A percentile compares a stretch with the other conserved stretches of the same genome.
These are phyloP conservation scores for Araneus ventricosus DNA, from an alignment of 1,140 invertebrate species.

Conservation along the genomic window DNA sequence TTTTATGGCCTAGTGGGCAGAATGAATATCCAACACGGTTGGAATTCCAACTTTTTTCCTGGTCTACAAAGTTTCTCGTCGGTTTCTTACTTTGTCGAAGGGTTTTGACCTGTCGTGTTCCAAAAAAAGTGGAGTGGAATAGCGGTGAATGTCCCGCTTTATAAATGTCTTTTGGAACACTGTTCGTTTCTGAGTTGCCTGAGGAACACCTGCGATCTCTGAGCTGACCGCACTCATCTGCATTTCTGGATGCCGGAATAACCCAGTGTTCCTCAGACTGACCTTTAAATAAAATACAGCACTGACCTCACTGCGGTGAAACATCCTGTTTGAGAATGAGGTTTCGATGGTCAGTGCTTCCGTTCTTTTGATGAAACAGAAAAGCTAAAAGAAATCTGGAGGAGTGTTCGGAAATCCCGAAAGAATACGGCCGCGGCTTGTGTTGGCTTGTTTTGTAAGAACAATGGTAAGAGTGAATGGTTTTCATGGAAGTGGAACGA, in stretches of 20 bases:
- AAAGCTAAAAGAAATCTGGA: not conserved
- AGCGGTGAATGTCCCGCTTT: no score
- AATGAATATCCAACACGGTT: no score
- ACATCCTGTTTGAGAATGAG: not conserved
- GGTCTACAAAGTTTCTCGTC: no score
- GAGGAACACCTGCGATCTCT: not conserved
- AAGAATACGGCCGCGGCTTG: not conserved
- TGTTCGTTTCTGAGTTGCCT: no score
- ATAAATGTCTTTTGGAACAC: no score
- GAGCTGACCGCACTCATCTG: not conserved
- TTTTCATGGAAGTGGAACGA: not conserved
- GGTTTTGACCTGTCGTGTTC: no score
- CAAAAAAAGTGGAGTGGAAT: no score
- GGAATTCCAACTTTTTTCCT: no score
- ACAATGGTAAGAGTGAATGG: not conserved
- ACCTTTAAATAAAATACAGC: not conserved
- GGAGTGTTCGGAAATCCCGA: not conserved
- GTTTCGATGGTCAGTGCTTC: not conserved
- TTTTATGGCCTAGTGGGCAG: no score
- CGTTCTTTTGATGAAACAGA: not conserved
- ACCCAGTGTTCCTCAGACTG: not conserved
- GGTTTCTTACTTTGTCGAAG: no score
- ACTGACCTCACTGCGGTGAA: not conserved
- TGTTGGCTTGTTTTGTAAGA: not conserved
- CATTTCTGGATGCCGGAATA: not conserved